Percentiles rank a stretch among this genome's conserved stretches.
phyloP scores from a whole-genome alignment of 2,113 vertebrate species.

The Embiotoca jacksoni region DNA sequence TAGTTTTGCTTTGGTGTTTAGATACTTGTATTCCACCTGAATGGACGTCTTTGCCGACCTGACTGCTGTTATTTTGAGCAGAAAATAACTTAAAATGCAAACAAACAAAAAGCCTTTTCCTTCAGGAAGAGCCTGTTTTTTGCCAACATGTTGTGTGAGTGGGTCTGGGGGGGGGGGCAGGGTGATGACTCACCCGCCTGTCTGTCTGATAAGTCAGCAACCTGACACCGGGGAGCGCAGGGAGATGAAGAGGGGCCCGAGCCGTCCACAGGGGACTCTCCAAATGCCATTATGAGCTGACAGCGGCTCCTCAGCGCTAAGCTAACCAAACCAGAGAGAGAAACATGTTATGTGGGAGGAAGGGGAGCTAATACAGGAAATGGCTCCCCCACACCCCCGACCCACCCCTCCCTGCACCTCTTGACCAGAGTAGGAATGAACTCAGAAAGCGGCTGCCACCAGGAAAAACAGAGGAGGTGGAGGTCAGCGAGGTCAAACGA shows the following conservation, averaged over 20 bases:
- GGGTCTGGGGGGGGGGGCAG: background rate
- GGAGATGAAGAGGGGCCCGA: conserved; percentile 56
- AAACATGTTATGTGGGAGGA: conserved; percentile 68
- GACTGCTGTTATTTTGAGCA: too few relatives aligned
- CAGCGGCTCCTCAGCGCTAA: conserved; percentile 44
- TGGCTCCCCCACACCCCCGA: conserved; percentile 30
- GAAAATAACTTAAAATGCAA: background rate
- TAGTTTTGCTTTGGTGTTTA: too few relatives aligned
- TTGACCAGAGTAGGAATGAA: conserved; percentile 24
- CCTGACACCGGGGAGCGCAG: conserved; percentile 56
- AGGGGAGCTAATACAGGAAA: conserved; percentile 72
- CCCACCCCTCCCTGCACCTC: conserved; percentile 8
- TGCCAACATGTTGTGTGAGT: background rate
- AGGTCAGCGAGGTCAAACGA: conserved; percentile 58
- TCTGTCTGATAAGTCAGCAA: conserved; percentile 69
- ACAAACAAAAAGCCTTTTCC: background rate
- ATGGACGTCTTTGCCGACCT: too few relatives aligned
- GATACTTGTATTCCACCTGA: too few relatives aligned
- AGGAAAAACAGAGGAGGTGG: conserved; percentile 55
- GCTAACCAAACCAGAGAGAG: conserved; percentile 52
- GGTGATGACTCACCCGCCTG: conserved; percentile 40
- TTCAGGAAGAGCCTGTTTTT: background rate
- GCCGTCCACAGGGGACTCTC: conserved; percentile 64
- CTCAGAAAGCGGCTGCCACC: conserved; percentile 30
- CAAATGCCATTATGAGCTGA: conserved; percentile 73